Conservation (phyloP, 2,888 invertebrate genomes). For the Protonemura montana region DNA sequence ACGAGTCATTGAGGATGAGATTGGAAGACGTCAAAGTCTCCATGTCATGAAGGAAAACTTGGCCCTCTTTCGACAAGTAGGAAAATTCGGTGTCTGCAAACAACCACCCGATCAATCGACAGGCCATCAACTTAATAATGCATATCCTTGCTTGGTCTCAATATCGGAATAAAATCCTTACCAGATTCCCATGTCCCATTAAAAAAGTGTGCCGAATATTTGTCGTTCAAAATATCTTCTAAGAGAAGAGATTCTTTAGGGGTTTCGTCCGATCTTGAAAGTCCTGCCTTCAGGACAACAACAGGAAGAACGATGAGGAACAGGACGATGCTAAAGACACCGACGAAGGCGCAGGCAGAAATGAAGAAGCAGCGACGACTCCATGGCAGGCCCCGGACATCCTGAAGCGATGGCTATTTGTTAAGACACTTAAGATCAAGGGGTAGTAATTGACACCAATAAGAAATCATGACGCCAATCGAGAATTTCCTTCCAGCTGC, state of each 20-base stretch:
- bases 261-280: neutral
- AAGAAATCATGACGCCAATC: too few species aligned
- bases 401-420: neutral
- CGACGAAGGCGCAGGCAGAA: neutral
- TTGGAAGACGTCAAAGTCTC: slow-evolving; percentile 15
- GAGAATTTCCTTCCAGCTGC: too few species aligned
- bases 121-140: neutral
- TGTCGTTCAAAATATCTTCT: slow-evolving; percentile 57
- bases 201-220: slow-evolving; percentile 56
- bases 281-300: slow-evolving; percentile 9
- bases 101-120: too few species aligned
- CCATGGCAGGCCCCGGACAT: neutral
- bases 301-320: slow-evolving; percentile 25
- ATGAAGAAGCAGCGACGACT: slow-evolving; percentile 19
- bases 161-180: slow-evolving; percentile 15
- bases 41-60: slow-evolving; percentile 14
- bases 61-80: neutral
- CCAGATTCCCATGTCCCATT: slow-evolving; percentile 61
- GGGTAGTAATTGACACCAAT: too few species aligned
- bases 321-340: slow-evolving; percentile 3
- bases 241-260: slow-evolving; percentile 49
- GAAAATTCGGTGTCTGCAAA: slow-evolving; percentile 26
- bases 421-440: too few species aligned
- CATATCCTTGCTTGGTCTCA: too few species aligned
- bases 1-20: slow-evolving; percentile 12